These are phyloP conservation scores for Oedothorax gibbosus DNA, from an alignment of 1,140 invertebrate species.

Conservation along the genomic window DNA sequence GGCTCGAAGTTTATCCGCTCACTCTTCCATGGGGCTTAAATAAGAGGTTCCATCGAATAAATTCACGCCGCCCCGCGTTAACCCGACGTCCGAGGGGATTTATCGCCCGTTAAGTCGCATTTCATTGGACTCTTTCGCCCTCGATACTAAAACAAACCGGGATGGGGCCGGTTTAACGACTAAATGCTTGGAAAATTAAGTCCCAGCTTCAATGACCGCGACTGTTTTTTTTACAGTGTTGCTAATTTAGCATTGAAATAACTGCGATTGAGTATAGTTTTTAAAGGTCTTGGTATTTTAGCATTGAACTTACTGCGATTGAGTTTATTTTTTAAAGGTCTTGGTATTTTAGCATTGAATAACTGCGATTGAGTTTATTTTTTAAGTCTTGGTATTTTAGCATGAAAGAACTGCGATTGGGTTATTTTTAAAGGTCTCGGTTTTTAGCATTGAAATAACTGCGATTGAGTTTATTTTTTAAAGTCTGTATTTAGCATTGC, in stretches of 20 bases:
- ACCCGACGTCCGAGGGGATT: constrained; percentile 45
- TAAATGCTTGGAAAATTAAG: constrained; percentile 36
- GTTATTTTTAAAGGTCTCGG: too few species aligned
- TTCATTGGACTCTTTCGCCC: constrained; percentile 37
- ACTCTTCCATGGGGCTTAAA: constrained; percentile 5
- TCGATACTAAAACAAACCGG: neutral
- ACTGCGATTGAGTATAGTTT: neutral
- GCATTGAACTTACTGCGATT: too few species aligned
- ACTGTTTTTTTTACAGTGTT: neutral
- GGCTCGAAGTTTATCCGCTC: too few species aligned
- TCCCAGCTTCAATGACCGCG: neutral
- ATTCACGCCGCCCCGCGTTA: constrained; percentile 51
- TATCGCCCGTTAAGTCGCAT: constrained; percentile 52
- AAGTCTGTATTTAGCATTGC: too few species aligned
- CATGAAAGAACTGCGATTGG: too few species aligned
- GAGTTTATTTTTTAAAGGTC: neutral
- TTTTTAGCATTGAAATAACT: too few species aligned
- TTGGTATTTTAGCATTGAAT: too few species aligned
- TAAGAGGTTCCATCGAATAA: constrained; percentile 57
- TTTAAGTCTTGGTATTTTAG: too few species aligned
- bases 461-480: neutral
- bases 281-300: too few species aligned
- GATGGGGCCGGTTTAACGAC: neutral
- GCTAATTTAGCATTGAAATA: neutral
- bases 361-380: too few species aligned